A percentile compares a stretch with the other conserved stretches of the same genome.
phyloP scores from a whole-genome alignment of 92 coral and sea anemone genomes.

The Blastomussa wellsi region DNA sequence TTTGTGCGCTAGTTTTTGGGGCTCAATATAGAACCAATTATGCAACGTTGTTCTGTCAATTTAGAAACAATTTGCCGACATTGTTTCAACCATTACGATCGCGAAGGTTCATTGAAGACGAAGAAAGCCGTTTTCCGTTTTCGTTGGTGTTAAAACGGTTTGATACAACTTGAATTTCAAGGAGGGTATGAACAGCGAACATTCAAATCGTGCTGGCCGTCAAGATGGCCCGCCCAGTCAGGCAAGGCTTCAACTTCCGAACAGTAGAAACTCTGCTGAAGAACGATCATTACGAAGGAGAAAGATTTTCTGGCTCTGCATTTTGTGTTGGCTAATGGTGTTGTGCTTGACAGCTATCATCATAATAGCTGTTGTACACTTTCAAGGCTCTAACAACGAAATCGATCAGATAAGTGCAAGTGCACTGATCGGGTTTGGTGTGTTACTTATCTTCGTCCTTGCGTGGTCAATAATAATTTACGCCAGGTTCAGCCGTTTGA shows the following conservation, averaged over 20 bases:
- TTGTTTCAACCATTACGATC: slow-evolving; percentile 11
- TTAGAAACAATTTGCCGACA: slow-evolving; percentile 26
- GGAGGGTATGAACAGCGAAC: neutral
- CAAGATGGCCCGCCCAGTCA: slow-evolving; percentile 21
- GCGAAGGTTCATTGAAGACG: slow-evolving; percentile 10
- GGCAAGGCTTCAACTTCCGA: slow-evolving; percentile 1
- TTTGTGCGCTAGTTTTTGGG: neutral
- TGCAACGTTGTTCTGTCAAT: slow-evolving; percentile 19
- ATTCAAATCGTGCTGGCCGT: slow-evolving; percentile 8
- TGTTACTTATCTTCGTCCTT: slow-evolving; percentile 31
- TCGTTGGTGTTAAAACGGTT: neutral
- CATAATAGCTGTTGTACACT: slow-evolving; percentile 36
- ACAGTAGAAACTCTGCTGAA: slow-evolving; percentile 6
- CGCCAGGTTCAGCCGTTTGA: slow-evolving; percentile 22
- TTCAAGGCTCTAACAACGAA: slow-evolving; percentile 36
- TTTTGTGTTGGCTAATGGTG: slow-evolving; percentile 33
- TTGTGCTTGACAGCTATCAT: slow-evolving; percentile 34
- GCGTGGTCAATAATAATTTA: slow-evolving; percentile 33
- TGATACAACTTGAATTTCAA: neutral
- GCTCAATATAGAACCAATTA: slow-evolving; percentile 34
- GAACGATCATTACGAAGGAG: slow-evolving; percentile 17
- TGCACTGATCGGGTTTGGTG: slow-evolving; percentile 34
- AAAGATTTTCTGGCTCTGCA: slow-evolving; percentile 29
- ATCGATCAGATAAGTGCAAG: slow-evolving; percentile 36
- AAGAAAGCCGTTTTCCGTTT: neutral